Evolutionary conservation across 2,797 vertebrate species (phyloP), one percentile per base, ranked within the genome.

Genomic region (Coracias cyanogaster): DNA sequence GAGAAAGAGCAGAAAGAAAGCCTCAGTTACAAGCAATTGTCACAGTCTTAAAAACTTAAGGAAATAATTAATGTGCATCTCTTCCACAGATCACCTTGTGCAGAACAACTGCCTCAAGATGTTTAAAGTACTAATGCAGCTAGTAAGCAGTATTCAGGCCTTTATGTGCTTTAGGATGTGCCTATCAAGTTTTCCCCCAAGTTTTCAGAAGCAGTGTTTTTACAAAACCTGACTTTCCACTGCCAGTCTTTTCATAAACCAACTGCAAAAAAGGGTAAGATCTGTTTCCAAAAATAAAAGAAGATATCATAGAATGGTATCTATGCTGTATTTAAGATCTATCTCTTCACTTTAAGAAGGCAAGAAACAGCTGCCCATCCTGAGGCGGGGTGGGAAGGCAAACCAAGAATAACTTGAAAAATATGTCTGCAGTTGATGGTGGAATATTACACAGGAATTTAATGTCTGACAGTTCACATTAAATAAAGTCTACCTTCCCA

Each of bases 1-100:
- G 97, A 25, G 73, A 17, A 65, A 89, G 62, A 93, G 7, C 17
- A 91, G 73, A 97, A 31, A 86, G 29, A 64, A 20, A 71, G 43
- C 46, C 51, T 60, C 21, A 31, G 13, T 71, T 3, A 19, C 3
- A 20, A 61, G 15, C 8, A 90, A 28, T 2, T 48, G 24, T 13
- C 25, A 13, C 72, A 85, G 22, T 41, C 55, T 82, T 48, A 62
- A 90, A 82, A 89, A 33, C 24, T 26, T 35, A 20, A 9, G 15
- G 33, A 31, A 86, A 82, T 21, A 67, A 61, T 29, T 25, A 8
- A 39, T 0, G 1, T 28, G 10, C 33, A 79, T 70, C n/a, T 51
- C n/a, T 87, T 49, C 11, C 51, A 65, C 28, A 64, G 26, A 89
- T 37, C 29, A 79, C 19, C 48, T 61, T 15, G 48, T 0, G 2